Conservation (phyloP, 1,140 invertebrate species). For the Diprion similis region DNA sequence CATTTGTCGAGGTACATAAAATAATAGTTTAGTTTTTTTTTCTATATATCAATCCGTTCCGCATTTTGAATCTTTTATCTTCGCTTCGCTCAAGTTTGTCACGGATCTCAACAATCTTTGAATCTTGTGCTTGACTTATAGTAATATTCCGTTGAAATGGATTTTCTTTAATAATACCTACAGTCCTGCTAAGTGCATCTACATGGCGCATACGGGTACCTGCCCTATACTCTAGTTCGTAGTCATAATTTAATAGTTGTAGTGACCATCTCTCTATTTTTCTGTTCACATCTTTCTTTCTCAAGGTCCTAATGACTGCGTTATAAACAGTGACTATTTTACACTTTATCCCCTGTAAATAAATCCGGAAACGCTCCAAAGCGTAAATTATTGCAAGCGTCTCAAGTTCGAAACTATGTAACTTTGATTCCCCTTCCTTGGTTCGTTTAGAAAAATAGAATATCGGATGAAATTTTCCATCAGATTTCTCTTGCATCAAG, state of each 20-base stretch:
- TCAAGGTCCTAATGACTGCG: slow-evolving; percentile 32
- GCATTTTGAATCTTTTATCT: slow-evolving; percentile 26
- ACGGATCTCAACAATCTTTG: slow-evolving; percentile 20
- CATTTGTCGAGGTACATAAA: slow-evolving; percentile 35
- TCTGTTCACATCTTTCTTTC: slow-evolving; percentile 38
- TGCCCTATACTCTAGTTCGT: slow-evolving; percentile 55
- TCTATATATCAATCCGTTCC: slow-evolving; percentile 29
- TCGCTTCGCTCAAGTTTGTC: slow-evolving; percentile 22
- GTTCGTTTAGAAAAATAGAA: slow-evolving; percentile 56
- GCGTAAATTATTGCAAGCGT: slow-evolving; percentile 61
- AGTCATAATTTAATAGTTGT: slow-evolving; percentile 57
- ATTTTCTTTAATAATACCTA: slow-evolving; percentile 8
- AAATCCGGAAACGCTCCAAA: slow-evolving; percentile 61
- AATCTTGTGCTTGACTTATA: slow-evolving; percentile 19
- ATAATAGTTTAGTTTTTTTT: slow-evolving; percentile 28
- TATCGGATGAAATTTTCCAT: slow-evolving; percentile 44
- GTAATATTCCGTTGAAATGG: slow-evolving; percentile 1
- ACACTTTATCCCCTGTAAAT: slow-evolving; percentile 58
- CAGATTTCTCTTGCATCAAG: slow-evolving; percentile 39
- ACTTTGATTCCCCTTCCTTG: slow-evolving; percentile 51
- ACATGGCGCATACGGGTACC: slow-evolving; percentile 41
- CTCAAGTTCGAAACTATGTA: slow-evolving; percentile 60
- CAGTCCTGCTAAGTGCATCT: slow-evolving; percentile 18
- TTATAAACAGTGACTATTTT: slow-evolving; percentile 56
- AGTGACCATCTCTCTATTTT: slow-evolving; percentile 56